These are phyloP conservation scores for Petrolisthes manimaculis DNA, from an alignment of 2,888 invertebrate species.

Conservation along the genomic window DNA sequence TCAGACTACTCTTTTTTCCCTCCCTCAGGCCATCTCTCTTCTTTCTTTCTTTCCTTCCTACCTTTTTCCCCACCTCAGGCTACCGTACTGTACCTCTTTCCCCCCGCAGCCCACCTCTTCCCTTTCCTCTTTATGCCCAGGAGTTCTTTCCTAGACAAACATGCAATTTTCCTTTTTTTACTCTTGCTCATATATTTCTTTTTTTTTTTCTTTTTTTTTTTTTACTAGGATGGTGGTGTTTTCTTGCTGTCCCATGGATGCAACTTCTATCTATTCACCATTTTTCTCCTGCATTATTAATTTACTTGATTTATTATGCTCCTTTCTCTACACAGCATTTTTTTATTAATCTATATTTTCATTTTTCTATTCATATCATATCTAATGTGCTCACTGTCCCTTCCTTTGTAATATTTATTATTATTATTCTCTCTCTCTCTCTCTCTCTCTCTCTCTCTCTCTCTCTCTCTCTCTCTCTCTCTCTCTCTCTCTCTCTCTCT, in stretches of 20 bases:
- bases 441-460: background rate
- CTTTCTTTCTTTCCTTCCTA: background rate
- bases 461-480: conserved; percentile 1
- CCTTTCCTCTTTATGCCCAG: background rate
- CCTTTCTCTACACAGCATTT: too few relatives aligned
- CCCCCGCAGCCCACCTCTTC: background rate
- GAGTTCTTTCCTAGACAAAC: background rate
- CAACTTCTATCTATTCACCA: too few relatives aligned
- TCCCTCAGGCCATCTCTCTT: background rate
- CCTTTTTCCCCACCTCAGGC: background rate
- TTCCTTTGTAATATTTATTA: background rate
- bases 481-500: background rate
- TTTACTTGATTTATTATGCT: too few relatives aligned
- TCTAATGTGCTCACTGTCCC: background rate
- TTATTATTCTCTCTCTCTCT: background rate
- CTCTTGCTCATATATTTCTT: background rate
- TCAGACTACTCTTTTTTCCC: too few relatives aligned
- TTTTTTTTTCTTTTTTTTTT: background rate
- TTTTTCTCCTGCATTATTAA: too few relatives aligned
- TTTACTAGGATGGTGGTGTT: background rate
- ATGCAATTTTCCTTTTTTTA: background rate
- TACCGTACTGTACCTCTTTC: background rate
- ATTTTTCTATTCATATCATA: too few relatives aligned
- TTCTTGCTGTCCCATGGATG: background rate
- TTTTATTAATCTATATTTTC: too few relatives aligned